Percentiles rank a stretch among this genome's conserved stretches.
These are phyloP conservation scores for Phylloscopus trochilus DNA, from an alignment of 2,113 vertebrate genomes.

Conservation along the genomic window DNA sequence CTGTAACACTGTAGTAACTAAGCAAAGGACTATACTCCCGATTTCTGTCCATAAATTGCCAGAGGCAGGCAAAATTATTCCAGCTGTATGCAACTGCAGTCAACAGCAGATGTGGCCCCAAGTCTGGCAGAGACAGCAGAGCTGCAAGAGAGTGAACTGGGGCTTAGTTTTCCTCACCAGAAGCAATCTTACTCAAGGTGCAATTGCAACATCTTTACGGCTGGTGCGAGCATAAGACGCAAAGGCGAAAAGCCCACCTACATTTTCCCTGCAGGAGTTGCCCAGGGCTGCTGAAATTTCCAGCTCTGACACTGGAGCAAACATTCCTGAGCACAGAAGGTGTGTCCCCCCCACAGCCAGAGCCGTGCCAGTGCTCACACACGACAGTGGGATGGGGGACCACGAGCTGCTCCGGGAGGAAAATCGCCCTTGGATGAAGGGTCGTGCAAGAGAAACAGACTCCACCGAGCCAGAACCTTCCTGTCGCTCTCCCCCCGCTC, in stretches of 20 bases:
- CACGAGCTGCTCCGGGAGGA: not conserved
- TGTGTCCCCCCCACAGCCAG: not conserved
- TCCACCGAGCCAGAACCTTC: not conserved
- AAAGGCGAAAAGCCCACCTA: not conserved
- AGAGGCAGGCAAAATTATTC: not conserved
- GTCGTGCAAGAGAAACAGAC: fast-evolving
- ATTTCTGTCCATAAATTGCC: not conserved
- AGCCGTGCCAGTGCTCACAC: not conserved
- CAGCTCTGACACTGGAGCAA: not conserved
- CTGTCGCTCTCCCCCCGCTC: not conserved
- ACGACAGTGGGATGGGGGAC: fast-evolving
- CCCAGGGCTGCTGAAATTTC: not conserved
- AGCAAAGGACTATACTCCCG: not conserved
- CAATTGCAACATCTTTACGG: not conserved
- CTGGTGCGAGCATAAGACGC: not conserved
- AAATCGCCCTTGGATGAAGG: not conserved
- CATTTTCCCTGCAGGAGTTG: not conserved
- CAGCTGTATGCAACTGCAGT: not conserved
- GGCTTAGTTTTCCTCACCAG: not conserved
- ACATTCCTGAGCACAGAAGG: not conserved
- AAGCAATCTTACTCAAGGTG: not conserved
- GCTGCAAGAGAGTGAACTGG: not conserved
- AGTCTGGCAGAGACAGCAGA: not conserved
- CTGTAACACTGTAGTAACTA: not conserved
- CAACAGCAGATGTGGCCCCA: not conserved